Evolutionary conservation across 2,888 invertebrate genomes (phyloP).

Genomic region (Drosophila ochracea): DNA sequence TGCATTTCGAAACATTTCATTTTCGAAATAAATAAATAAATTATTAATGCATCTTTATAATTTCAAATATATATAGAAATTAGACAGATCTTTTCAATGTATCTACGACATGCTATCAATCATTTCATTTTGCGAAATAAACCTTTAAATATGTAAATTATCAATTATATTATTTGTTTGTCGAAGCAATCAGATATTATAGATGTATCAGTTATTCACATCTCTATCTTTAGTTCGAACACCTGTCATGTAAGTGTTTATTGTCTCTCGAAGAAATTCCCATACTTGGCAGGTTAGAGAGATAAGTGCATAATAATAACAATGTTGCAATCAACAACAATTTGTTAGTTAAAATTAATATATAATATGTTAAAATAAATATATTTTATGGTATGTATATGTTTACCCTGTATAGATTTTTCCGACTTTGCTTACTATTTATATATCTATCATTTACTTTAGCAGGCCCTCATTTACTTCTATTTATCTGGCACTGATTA

Average conservation of each 20-base stretch:
- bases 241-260: not conserved
- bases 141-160: not conserved
- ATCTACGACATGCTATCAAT: not conserved
- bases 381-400: not conserved
- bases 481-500: rapidly evolving
- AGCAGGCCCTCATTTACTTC: not conserved
- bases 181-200: not conserved
- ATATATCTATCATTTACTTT: not conserved
- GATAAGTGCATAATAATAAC: not conserved
- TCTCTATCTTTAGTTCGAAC: not conserved
- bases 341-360: too few species aligned
- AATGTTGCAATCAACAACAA: not conserved
- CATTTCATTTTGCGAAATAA: not conserved
- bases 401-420: not conserved
- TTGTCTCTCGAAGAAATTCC: not conserved
- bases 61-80: not conserved
- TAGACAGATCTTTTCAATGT: too few species aligned
- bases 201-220: not conserved
- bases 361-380: too few species aligned
- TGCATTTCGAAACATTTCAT: not conserved
- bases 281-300: not conserved
- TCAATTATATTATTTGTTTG: not conserved
- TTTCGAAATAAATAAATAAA: not conserved
- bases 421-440: not conserved
- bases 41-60: not conserved